These are phyloP conservation scores for Diplazon laetatorius DNA, from an alignment of 2,888 invertebrate species.

Conservation along the genomic window DNA sequence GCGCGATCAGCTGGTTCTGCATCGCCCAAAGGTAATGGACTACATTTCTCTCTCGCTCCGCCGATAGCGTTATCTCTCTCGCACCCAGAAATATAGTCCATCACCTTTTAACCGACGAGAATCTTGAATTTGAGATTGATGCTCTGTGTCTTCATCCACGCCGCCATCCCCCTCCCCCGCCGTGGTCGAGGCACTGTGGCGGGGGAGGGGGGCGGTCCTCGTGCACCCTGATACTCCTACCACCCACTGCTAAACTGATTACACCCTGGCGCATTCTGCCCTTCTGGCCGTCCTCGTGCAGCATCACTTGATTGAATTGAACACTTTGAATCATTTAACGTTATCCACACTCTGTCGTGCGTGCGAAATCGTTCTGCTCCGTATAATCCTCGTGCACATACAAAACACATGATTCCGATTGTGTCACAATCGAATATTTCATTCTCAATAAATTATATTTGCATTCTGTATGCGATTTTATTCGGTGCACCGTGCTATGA, in stretches of 20 bases:
- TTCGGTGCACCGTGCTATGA: too few species aligned
- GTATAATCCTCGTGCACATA: not conserved
- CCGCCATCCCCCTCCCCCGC: not conserved
- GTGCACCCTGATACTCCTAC: slow-evolving; percentile 69
- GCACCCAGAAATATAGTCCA: too few species aligned
- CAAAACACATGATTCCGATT: not conserved
- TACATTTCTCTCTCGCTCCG: too few species aligned
- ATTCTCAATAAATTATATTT: not conserved
- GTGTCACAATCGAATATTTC: not conserved
- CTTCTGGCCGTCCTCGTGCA: slow-evolving; percentile 55
- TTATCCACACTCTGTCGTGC: slow-evolving; percentile 63
- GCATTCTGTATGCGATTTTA: too few species aligned
- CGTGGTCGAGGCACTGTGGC: too few species aligned
- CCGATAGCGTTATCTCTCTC: too few species aligned
- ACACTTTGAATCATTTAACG: slow-evolving; percentile 77
- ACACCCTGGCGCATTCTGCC: slow-evolving; percentile 68
- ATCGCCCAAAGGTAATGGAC: too few species aligned
- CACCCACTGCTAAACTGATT: slow-evolving; percentile 76
- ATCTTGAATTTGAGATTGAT: not conserved
- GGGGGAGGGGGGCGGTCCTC: too few species aligned
- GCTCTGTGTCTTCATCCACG: slow-evolving; percentile 3
- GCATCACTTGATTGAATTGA: slow-evolving; percentile 74
- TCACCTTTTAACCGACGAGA: too few species aligned
- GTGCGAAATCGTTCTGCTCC: slow-evolving; percentile 3
- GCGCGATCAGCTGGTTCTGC: too few species aligned